Evolutionary conservation across 2,113 vertebrate species (phyloP).

Genomic region (Cairina moschata): DNA sequence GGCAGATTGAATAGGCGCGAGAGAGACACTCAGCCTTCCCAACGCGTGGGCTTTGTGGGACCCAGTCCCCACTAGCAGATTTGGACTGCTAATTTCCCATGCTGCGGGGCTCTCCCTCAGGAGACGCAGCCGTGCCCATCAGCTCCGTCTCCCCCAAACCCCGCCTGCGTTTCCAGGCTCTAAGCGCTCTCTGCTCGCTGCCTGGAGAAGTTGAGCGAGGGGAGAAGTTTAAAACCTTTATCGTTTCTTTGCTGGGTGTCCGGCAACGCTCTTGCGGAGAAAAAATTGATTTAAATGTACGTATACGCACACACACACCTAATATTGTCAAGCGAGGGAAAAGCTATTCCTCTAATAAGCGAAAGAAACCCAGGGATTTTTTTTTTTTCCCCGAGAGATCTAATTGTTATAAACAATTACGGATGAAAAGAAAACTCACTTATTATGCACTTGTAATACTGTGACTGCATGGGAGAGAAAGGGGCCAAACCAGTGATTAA

Average conservation of each 20-base stretch:
- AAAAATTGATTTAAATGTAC: background rate
- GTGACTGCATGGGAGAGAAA: slow-evolving; percentile 31
- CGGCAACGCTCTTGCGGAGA: background rate
- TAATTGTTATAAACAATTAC: slow-evolving; percentile 67
- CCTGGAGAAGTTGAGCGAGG: background rate
- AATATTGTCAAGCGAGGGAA: background rate
- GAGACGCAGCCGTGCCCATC: background rate
- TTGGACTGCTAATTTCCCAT: slow-evolving; percentile 41
- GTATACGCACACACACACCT: background rate
- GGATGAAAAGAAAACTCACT: slow-evolving; percentile 55
- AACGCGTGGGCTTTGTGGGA: slow-evolving; percentile 68
- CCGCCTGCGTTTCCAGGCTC: background rate
- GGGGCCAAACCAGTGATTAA: slow-evolving; percentile 53
- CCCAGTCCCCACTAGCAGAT: slow-evolving; percentile 50
- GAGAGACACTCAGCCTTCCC: slow-evolving; percentile 61
- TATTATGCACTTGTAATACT: slow-evolving; percentile 54
- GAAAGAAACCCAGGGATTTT: background rate
- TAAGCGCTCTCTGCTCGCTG: background rate
- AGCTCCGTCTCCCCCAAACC: background rate
- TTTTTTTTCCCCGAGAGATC: background rate
- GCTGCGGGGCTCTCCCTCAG: background rate
- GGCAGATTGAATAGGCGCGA: slow-evolving; percentile 66
- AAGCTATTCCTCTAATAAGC: background rate
- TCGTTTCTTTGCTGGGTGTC: background rate
- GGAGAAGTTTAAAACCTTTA: background rate